Evolutionary conservation across 2,888 invertebrate species (phyloP).

Genomic region (Phlogophora meticulosa): DNA sequence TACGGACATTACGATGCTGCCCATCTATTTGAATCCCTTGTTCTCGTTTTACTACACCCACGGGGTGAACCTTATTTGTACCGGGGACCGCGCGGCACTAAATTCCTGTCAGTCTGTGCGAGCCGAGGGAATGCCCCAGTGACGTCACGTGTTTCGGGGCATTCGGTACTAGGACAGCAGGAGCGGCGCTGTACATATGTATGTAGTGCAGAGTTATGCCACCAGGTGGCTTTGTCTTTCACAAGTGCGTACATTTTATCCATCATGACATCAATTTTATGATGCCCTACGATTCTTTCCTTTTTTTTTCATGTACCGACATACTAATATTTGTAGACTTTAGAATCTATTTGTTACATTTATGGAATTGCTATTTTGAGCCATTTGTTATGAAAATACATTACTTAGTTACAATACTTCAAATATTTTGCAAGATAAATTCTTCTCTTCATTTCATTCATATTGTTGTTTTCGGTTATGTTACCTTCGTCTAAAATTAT

Average conservation of each 20-base stretch:
- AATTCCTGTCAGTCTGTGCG: slow-evolving; percentile 19
- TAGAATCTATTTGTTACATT: too few species aligned
- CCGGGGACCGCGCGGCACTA: slow-evolving; percentile 1
- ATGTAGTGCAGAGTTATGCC: background rate
- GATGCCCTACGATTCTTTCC: too few species aligned
- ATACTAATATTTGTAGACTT: too few species aligned
- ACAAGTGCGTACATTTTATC: background rate
- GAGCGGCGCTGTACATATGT: slow-evolving; percentile 1
- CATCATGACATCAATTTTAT: too few species aligned
- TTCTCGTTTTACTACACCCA: slow-evolving; percentile 28
- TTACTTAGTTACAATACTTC: too few species aligned
- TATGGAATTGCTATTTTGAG: too few species aligned
- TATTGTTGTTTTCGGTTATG: too few species aligned
- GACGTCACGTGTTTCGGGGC: slow-evolving; percentile 54
- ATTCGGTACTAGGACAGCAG: slow-evolving; percentile 35
- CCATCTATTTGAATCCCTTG: slow-evolving; percentile 5
- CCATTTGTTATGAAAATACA: too few species aligned
- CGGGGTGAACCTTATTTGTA: slow-evolving; percentile 27
- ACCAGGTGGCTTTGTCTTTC: slow-evolving; percentile 13
- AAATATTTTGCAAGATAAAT: too few species aligned
- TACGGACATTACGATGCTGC: background rate
- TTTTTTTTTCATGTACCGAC: too few species aligned
- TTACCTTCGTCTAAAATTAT: too few species aligned
- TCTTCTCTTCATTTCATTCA: too few species aligned
- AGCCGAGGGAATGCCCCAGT: slow-evolving; percentile 36